Evolutionary conservation across 2,797 vertebrate genomes (phyloP).

Genomic region (Phoebastria nigripes): DNA sequence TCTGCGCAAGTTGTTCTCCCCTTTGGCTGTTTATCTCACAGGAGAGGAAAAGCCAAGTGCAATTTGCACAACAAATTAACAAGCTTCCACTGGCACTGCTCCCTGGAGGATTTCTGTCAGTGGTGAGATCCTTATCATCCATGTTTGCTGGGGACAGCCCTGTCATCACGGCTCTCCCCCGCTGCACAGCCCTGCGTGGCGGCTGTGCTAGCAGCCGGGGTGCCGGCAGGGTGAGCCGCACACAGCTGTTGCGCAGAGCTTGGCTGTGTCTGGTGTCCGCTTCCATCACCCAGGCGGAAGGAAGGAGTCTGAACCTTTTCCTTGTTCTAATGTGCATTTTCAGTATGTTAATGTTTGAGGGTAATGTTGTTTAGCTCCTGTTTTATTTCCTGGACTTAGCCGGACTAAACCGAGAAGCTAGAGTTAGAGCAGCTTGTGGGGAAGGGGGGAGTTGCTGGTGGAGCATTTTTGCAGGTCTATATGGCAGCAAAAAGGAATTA

Average conservation of each 20-base stretch:
- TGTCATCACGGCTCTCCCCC: rapidly evolving
- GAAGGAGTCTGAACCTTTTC: not conserved
- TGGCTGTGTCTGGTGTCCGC: not conserved
- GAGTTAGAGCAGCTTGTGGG: not conserved
- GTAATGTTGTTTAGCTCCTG: not conserved
- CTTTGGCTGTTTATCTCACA: not conserved
- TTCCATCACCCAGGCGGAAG: rapidly evolving
- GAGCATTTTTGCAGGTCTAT: not conserved
- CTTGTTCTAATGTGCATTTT: not conserved
- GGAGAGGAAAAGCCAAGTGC: not conserved
- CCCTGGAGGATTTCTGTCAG: not conserved
- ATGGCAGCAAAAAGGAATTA: not conserved
- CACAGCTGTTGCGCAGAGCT: rapidly evolving
- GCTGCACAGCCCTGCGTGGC: rapidly evolving
- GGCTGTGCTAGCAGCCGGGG: not conserved
- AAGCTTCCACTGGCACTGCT: not conserved
- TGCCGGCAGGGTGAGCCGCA: not conserved
- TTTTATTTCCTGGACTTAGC: not conserved
- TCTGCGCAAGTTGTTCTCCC: rapidly evolving
- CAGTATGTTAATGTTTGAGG: not conserved
- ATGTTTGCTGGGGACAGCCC: not conserved
- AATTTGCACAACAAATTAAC: not conserved
- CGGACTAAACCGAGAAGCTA: not conserved
- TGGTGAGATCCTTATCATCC: not conserved
- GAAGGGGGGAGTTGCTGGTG: not conserved